A percentile compares a stretch with the other conserved stretches of the same genome.
These are phyloP conservation scores for Drosophila bocqueti DNA, from an alignment of 1,140 invertebrate species.

Conservation along the genomic window DNA sequence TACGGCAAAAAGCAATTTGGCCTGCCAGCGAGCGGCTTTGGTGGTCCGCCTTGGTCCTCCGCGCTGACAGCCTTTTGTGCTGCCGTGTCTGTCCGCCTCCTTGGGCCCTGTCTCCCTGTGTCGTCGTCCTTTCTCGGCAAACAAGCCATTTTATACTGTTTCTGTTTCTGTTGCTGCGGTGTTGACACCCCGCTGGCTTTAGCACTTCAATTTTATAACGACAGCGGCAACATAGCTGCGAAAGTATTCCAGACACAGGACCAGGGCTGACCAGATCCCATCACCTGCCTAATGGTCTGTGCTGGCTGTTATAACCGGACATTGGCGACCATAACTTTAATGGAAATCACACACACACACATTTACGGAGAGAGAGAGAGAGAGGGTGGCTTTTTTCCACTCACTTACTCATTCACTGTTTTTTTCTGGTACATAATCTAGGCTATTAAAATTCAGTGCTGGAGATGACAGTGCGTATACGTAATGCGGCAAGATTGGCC, in stretches of 20 bases:
- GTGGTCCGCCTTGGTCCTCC: slow-evolving; percentile 24
- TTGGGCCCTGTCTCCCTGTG: slow-evolving; percentile 14
- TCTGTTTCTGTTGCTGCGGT: slow-evolving; percentile 39
- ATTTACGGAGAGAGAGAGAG: neutral
- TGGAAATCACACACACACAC: slow-evolving; percentile 19
- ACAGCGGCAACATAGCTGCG: slow-evolving; percentile 36
- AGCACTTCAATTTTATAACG: slow-evolving; percentile 78
- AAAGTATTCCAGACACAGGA: slow-evolving; percentile 14
- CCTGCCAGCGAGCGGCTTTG: slow-evolving; percentile 47
- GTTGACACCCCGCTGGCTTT: slow-evolving; percentile 76
- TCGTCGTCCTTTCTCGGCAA: slow-evolving; percentile 16
- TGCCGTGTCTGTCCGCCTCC: slow-evolving; percentile 50
- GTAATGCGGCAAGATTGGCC: slow-evolving; percentile 51
- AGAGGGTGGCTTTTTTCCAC: slow-evolving; percentile 10
- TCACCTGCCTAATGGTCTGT: slow-evolving; percentile 76
- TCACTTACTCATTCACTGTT: slow-evolving; percentile 21
- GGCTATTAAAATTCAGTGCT: slow-evolving; percentile 65
- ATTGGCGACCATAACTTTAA: slow-evolving; percentile 50
- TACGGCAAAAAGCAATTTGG: slow-evolving; percentile 77
- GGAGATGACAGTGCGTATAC: slow-evolving; percentile 61
- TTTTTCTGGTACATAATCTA: slow-evolving; percentile 51
- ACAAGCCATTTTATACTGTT: slow-evolving; percentile 48
- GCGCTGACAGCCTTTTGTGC: slow-evolving; percentile 57
- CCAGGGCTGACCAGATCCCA: slow-evolving; percentile 26
- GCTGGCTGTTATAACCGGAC: slow-evolving; percentile 47